These are phyloP conservation scores for Bovichtus variegatus DNA, from an alignment of 2,797 vertebrate species.

Conservation along the genomic window DNA sequence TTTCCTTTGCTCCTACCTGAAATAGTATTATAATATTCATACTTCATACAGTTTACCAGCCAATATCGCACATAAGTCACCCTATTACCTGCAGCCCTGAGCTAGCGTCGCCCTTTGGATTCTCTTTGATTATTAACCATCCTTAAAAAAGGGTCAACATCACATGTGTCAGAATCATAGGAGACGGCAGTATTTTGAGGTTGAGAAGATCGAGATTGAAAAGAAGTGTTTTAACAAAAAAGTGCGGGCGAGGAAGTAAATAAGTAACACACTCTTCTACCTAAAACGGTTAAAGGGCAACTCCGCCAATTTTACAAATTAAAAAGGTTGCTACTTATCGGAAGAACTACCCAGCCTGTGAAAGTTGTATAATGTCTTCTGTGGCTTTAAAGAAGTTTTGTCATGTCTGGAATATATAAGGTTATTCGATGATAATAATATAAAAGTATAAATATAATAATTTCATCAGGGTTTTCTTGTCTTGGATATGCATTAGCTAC, in stretches of 20 bases:
- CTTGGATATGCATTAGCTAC: neutral
- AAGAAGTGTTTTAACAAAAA: neutral
- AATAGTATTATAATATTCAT: conserved; percentile 28
- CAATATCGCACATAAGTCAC: conserved; percentile 10
- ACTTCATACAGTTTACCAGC: conserved; percentile 14
- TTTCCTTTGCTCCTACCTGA: conserved; percentile 39
- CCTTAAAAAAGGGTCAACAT: conserved; percentile 2
- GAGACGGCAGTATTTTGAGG: neutral
- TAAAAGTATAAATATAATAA: neutral
- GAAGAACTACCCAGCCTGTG: neutral
- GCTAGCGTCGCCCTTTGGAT: neutral
- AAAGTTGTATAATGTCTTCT: neutral
- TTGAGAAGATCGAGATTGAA: neutral
- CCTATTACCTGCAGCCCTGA: neutral
- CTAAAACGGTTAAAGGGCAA: neutral
- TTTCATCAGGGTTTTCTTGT: neutral
- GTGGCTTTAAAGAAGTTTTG: neutral
- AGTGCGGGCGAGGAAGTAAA: neutral
- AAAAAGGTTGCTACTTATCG: neutral
- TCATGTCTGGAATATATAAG: neutral
- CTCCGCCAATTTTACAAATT: neutral
- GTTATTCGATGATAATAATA: conserved; percentile 2
- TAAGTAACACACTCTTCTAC: neutral
- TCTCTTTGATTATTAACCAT: neutral
- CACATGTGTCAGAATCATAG: neutral